Base-by-base conservation (phyloP, 64 coral and sea anemone species). In the Actinia equina region DNA sequence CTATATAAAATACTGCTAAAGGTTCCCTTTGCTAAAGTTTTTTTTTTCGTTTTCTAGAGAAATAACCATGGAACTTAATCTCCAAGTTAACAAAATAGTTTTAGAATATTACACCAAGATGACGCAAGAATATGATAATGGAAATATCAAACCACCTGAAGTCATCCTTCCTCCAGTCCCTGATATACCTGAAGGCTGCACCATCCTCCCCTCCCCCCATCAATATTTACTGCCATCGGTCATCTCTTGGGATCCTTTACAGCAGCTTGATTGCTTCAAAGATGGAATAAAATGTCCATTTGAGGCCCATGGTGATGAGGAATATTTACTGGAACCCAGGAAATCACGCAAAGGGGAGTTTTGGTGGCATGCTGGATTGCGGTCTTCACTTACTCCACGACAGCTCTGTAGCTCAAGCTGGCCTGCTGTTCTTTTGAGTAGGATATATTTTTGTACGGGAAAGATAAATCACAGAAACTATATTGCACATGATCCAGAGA, bases 401-500 rank as follows among this genome's bases (percentile, higher is more conserved):
- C 83, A 85, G 19, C 83, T 85, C 16, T n/a, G 51, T 43, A 85
- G 83, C 83, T 61, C 83, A 2, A 85, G 83, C 26, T 85, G 83
- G 83, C 83, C 83, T 58, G 26, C 59, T 20, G 41, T 85, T 5
- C 83, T 85, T 17, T 44, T 85, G 18, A 85, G 83, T 59, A 85
- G 55, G 22, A 85, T 85, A 37, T 85, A 85, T 63, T 59, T 58
- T 43, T 85, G 83, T 44, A 85, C 49, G 30, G 55, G 83, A 23
- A 85, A 63, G 83, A 58, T 85, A 17, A 85, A 85, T 18, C 83
- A 85, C 45, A 57, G 26, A 60, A 60, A 17, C 9, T 85, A 85
- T 63, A 92, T 87, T 58, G 78, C 90, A 43, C 90, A 92, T 58
- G 90, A 92, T 83, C 90, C 90, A 67, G 56, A 86, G 37, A 63